Evolutionary conservation across 2,888 invertebrate genomes (phyloP).

Genomic region (Patella caerulea): DNA sequence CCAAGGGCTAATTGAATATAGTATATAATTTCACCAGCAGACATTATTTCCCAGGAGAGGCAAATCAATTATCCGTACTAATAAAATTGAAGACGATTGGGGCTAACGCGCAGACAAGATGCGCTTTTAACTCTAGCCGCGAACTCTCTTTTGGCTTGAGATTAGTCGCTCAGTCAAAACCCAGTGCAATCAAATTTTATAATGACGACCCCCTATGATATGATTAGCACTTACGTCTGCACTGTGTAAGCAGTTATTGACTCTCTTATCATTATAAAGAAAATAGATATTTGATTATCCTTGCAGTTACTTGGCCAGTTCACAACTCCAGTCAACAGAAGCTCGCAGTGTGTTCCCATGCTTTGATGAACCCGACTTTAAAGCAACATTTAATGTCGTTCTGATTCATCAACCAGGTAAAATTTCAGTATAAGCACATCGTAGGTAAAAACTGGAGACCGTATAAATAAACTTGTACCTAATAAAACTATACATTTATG

Average conservation of each 20-base stretch:
- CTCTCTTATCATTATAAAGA: no score
- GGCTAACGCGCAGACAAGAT: background rate
- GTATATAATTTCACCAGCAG: constrained; percentile 3
- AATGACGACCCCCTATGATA: no score
- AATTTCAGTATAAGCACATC: background rate
- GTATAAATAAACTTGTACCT: no score
- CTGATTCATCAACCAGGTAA: constrained; percentile 56
- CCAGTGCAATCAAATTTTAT: no score
- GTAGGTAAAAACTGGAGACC: no score
- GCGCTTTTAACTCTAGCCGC: background rate
- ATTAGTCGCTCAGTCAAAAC: no score
- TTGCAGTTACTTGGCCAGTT: constrained; percentile 64
- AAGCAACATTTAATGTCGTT: constrained; percentile 60
- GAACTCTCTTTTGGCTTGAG: background rate
- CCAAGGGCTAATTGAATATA: constrained; percentile 2
- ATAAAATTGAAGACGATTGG: background rate
- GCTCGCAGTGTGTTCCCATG: constrained; percentile 69
- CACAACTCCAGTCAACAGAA: constrained; percentile 69
- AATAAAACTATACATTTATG: no score
- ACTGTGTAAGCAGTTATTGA: no score
- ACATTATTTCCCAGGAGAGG: background rate
- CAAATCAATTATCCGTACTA: background rate
- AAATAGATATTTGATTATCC: constrained; percentile 7
- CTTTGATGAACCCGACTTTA: constrained; percentile 66
- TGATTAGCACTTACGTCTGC: no score